Base-by-base conservation (phyloP, 2,797 vertebrate genomes). In the Epinephelus malabaricus region DNA sequence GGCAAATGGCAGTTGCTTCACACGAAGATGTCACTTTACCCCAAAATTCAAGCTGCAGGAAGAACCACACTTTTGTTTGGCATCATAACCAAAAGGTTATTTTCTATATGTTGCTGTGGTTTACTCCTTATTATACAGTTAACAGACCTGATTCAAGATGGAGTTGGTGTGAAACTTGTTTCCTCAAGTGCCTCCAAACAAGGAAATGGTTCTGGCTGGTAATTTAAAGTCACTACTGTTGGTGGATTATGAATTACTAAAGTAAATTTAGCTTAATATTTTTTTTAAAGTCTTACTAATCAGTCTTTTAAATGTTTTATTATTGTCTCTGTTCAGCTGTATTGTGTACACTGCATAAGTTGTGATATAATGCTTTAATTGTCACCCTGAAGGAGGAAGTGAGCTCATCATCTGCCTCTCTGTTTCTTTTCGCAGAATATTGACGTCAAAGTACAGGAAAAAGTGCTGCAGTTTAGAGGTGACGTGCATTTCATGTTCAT, bases 381-480 rank as follows among this genome's bases (percentile, higher is more conserved):
- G 0, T 53, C 4, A 45, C 13, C 53, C 4, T 60, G 11, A 38
- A 43, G 1, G 19, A 77, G 69, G 64, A 80, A 77, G 56, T 83
- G 51, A 60, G 0, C 18, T 81, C 5, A 73, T 59, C 21, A 53
- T 69, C 23, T 76, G n/a, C 27, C 1, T 50, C 0, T 77, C 13
- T 75, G 0, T 75, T 30, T 45, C 2, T 58, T 69, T 83, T 78
- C 91, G 62, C 95, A 99, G 98, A 96, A 96, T 85, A 96, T 97
- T 46, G 92, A 95, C 11, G 91, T 98, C 89, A 78, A 86, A 38
- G 94, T 98, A 62, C 90, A 93, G 2, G 97, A 97, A 30, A 97
- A 97, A 27, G 89, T 95, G 56, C 96, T 99, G 46, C 94, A 91
- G 53, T 99, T 99, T 84, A 96, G 89, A 96, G 98, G 98, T 98